Evolutionary conservation across 2,113 vertebrate genomes (phyloP).

Genomic region (Macrotus californicus): DNA sequence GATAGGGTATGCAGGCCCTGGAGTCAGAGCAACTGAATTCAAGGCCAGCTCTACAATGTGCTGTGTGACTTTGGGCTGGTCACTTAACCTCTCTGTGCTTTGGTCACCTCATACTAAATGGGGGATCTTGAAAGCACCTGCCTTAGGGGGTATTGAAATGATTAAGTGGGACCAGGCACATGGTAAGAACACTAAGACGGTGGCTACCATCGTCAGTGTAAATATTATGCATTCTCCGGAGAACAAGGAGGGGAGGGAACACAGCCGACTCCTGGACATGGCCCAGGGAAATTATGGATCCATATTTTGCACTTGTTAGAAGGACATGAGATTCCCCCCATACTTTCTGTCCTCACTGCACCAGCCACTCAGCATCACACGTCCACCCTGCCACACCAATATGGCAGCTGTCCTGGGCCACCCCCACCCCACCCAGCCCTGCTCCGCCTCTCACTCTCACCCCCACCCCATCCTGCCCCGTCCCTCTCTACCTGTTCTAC

Average conservation of each 20-base stretch:
- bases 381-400: no score
- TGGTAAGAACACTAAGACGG: neutral
- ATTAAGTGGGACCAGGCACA: neutral
- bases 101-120: neutral
- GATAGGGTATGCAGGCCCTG: neutral
- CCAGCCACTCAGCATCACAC: neutral
- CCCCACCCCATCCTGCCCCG: accelerated
- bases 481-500: neutral
- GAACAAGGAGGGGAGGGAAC: neutral
- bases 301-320: neutral
- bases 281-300: neutral
- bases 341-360: neutral
- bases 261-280: neutral
- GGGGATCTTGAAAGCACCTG: neutral
- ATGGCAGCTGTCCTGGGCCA: neutral
- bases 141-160: neutral
- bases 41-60: neutral
- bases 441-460: neutral
- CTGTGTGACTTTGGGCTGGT: neutral
- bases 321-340: neutral
- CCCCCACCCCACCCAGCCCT: neutral
- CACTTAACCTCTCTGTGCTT: neutral
- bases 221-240: neutral
- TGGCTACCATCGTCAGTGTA: neutral
- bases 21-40: neutral